Conservation (phyloP, 30 jellyfish, hydroid and myxozoan genomes). For the Chrysaora quinquecirrha region DNA sequence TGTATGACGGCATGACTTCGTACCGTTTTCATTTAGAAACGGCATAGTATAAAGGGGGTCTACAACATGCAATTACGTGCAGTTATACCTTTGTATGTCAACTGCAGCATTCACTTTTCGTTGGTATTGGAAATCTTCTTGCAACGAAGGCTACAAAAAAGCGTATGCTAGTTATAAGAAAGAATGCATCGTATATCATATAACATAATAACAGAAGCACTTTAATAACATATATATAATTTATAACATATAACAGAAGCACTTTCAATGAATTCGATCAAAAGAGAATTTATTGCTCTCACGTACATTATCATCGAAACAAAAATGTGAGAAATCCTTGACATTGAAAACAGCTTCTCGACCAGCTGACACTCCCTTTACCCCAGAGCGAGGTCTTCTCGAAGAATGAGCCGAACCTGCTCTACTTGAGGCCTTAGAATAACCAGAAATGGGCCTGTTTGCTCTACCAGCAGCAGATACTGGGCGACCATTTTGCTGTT, state of each 20-base stretch:
- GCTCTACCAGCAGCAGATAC: not conserved
- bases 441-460: constrained; percentile 50
- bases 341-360: constrained; percentile 45
- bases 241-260: too few relatives aligned
- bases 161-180: too few relatives aligned
- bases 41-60: too few relatives aligned
- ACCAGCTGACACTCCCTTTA: not conserved
- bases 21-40: too few relatives aligned
- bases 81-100: constrained; percentile 81
- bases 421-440: constrained; percentile 55
- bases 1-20: too few relatives aligned
- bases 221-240: too few relatives aligned
- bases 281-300: too few relatives aligned
- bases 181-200: too few relatives aligned
- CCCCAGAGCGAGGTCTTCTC: not conserved
- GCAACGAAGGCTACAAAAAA: constrained; percentile 44
- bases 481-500: constrained; percentile 13
- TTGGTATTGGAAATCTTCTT: constrained; percentile 57
- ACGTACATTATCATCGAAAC: constrained; percentile 80
- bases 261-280: too few relatives aligned
- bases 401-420: too few relatives aligned
- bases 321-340: constrained; percentile 71
- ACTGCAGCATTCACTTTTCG: constrained; percentile 64
- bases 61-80: too few relatives aligned
- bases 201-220: too few relatives aligned